Evolutionary conservation across 2,797 vertebrate species (phyloP).

Genomic region (Allobates femoralis): DNA sequence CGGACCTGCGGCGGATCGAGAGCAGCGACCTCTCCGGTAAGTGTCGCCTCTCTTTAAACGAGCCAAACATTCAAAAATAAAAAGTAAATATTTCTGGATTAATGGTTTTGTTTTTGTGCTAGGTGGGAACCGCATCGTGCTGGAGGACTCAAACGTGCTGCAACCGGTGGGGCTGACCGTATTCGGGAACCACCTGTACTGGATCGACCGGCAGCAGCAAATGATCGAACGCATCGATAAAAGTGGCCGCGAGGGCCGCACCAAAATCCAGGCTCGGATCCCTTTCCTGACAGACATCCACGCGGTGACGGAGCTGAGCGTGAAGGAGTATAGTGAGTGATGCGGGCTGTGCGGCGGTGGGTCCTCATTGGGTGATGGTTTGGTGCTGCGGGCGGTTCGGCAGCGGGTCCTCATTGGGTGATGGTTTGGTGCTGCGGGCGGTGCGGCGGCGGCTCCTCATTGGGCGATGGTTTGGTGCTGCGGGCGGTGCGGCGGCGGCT

Average conservation of each 20-base stretch:
- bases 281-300: constrained; percentile 94
- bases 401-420: too few relatives aligned
- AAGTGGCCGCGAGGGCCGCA: constrained; percentile 89
- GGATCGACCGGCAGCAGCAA: constrained; percentile 98
- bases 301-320: constrained; percentile 89
- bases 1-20: constrained; percentile 93
- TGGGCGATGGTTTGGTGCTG: too few relatives aligned
- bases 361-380: too few relatives aligned
- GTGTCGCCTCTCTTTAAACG: too few relatives aligned
- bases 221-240: constrained; percentile 98
- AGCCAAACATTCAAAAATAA: too few relatives aligned
- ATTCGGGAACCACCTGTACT: constrained; percentile 93
- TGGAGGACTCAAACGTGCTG: constrained; percentile 96
- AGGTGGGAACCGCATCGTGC: constrained; percentile 93
- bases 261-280: constrained; percentile 96
- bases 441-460: too few relatives aligned
- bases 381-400: too few relatives aligned
- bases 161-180: constrained; percentile 95
- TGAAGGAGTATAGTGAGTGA: constrained; percentile 92
- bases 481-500: too few relatives aligned
- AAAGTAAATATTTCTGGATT: too few relatives aligned
- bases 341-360: too few relatives aligned
- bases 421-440: too few relatives aligned
- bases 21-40: constrained; percentile 97
- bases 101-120: neutral